Evolutionary conservation across 2,888 invertebrate species (phyloP).

Genomic region (Aromia moschata): DNA sequence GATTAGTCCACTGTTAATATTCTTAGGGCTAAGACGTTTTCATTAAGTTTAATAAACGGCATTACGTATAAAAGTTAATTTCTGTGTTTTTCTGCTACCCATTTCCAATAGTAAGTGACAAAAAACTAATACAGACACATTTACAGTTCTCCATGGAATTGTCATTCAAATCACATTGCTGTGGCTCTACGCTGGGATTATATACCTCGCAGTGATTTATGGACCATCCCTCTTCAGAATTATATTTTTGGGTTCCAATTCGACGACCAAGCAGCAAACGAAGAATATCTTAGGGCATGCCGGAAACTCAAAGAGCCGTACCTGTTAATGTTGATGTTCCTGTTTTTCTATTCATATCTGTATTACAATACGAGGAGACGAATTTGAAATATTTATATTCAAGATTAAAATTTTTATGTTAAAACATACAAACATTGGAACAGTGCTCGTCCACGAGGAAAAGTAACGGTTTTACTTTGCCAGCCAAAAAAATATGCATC

Average conservation of each 20-base stretch:
- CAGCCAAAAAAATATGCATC: neutral
- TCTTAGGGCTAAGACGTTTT: too few relatives aligned
- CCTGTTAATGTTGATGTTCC: neutral
- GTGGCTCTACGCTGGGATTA: neutral
- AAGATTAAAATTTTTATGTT: neutral
- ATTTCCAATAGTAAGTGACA: too few relatives aligned
- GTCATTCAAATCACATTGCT: neutral
- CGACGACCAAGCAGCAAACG: neutral
- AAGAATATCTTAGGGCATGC: neutral
- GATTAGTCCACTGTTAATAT: too few relatives aligned
- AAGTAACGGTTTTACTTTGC: neutral
- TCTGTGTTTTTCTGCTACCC: too few relatives aligned
- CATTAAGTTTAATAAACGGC: too few relatives aligned
- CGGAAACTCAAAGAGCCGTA: neutral
- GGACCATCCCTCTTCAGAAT: neutral
- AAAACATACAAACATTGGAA: neutral
- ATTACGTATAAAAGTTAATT: too few relatives aligned
- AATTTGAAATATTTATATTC: neutral
- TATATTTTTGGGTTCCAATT: neutral
- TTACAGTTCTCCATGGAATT: conserved; percentile 3
- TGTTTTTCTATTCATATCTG: neutral
- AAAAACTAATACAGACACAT: too few relatives aligned
- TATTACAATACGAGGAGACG: neutral
- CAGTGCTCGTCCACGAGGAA: neutral
- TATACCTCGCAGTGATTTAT: neutral